phyloP scores from a whole-genome alignment of 2,888 invertebrate species.

The Megamerina dolium region DNA sequence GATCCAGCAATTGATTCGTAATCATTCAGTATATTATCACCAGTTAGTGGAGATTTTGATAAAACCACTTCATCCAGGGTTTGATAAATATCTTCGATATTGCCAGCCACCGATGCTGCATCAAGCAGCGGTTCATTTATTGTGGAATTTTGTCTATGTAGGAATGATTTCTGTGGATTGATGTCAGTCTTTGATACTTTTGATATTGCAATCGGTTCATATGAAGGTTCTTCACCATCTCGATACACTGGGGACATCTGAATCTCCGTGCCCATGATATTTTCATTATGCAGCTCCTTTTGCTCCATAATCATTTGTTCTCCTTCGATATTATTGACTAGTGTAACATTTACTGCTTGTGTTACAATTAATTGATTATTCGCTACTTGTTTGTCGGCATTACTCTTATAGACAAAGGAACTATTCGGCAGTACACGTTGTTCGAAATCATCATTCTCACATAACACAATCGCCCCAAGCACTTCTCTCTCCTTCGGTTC shows the following conservation, averaged over 20 bases:
- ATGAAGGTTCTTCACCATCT: constrained; percentile 21
- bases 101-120: neutral
- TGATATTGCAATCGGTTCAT: constrained; percentile 33
- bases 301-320: constrained; percentile 36
- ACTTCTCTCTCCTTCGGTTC: constrained; percentile 7
- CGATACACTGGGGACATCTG: neutral
- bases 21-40: constrained; percentile 33
- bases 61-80: constrained; percentile 36
- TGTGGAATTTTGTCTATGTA: constrained; percentile 16
- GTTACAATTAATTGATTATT: constrained; percentile 29
- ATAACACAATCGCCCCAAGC: constrained; percentile 18
- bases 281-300: constrained; percentile 22
- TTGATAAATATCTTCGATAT: constrained; percentile 41
- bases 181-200: constrained; percentile 30
- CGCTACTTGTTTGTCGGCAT: constrained; percentile 34
- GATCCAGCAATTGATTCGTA: constrained; percentile 43
- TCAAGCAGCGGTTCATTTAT: neutral
- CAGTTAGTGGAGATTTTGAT: neutral
- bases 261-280: neutral
- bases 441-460: constrained; percentile 34
- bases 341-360: constrained; percentile 43
- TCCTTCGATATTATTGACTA: constrained; percentile 42
- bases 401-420: constrained; percentile 61
- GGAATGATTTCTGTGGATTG: constrained; percentile 23
- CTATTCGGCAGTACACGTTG: constrained; percentile 56